These are phyloP conservation scores for Eurois occulta DNA, from an alignment of 2,888 invertebrate genomes.

Conservation along the genomic window DNA sequence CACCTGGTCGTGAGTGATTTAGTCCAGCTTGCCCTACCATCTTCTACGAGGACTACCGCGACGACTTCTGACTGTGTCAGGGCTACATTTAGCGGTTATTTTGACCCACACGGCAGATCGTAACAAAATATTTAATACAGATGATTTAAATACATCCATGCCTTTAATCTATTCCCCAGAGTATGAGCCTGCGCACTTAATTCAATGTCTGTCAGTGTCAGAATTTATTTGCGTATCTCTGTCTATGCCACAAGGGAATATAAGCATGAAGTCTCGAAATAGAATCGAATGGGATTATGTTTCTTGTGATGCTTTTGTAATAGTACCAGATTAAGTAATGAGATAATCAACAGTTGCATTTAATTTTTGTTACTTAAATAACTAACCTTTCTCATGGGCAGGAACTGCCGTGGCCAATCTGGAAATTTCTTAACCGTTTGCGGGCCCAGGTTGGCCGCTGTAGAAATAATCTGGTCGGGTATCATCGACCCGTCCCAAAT, in stretches of 20 bases:
- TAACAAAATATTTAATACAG: not conserved
- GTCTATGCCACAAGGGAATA: constrained; percentile 17
- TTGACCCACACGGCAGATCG: not conserved
- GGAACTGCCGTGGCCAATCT: no score
- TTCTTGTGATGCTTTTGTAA: not conserved
- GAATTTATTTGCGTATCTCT: constrained; percentile 22
- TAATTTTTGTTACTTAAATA: not conserved
- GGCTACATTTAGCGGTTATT: not conserved
- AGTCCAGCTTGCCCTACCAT: not conserved
- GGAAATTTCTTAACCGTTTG: not conserved
- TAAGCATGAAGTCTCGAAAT: not conserved
- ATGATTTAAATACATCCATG: constrained; percentile 18
- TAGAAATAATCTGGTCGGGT: no score
- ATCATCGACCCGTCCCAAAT: no score
- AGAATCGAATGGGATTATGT: not conserved
- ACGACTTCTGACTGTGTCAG: not conserved
- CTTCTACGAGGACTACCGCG: not conserved
- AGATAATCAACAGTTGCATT: not conserved
- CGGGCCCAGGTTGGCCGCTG: not conserved
- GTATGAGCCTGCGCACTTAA: constrained; percentile 20
- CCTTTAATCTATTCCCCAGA: constrained; percentile 15
- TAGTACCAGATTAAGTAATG: not conserved
- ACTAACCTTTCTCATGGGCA: no score
- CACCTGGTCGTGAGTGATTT: not conserved
- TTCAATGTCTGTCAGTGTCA: constrained; percentile 44